phyloP scores from a whole-genome alignment of 2,113 vertebrate genomes.

The Naja naja region DNA sequence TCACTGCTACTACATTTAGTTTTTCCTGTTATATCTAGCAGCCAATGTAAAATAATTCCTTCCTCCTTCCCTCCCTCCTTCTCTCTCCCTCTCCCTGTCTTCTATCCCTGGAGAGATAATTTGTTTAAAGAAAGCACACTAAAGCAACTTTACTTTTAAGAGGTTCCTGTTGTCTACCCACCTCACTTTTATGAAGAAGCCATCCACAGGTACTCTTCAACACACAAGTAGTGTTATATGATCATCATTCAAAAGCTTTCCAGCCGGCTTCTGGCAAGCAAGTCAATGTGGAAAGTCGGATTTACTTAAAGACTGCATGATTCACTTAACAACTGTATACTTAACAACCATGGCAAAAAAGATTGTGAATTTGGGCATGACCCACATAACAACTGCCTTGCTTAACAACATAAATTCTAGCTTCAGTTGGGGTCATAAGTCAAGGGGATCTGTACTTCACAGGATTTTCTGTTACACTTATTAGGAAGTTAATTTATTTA shows the following conservation, averaged over 20 bases:
- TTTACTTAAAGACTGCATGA: no score
- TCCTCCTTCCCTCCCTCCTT: neutral
- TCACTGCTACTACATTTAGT: constrained; percentile 30
- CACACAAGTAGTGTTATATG: no score
- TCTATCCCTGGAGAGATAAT: constrained; percentile 56
- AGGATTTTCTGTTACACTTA: constrained; percentile 80
- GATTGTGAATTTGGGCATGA: no score
- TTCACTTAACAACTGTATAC: no score
- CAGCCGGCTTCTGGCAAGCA: no score
- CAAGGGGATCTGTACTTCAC: constrained; percentile 25
- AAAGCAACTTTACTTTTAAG: constrained; percentile 63
- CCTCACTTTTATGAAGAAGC: constrained; percentile 57
- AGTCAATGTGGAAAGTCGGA: no score
- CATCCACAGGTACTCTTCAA: constrained; percentile 46
- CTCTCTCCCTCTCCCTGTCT: neutral
- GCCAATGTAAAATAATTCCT: constrained; percentile 32
- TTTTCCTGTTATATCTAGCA: constrained; percentile 12
- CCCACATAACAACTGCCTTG: no score
- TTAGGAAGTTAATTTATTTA: constrained; percentile 76
- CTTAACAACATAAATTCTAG: no score
- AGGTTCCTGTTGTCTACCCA: constrained; percentile 56
- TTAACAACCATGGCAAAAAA: no score
- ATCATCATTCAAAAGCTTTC: no score
- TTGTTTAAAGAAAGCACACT: constrained; percentile 66
- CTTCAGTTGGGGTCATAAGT: no score